Percentiles rank a stretch among this genome's conserved stretches.
Evolutionary conservation across 1,140 invertebrate species (phyloP).

Genomic region (Acromyrmex echinatior): DNA sequence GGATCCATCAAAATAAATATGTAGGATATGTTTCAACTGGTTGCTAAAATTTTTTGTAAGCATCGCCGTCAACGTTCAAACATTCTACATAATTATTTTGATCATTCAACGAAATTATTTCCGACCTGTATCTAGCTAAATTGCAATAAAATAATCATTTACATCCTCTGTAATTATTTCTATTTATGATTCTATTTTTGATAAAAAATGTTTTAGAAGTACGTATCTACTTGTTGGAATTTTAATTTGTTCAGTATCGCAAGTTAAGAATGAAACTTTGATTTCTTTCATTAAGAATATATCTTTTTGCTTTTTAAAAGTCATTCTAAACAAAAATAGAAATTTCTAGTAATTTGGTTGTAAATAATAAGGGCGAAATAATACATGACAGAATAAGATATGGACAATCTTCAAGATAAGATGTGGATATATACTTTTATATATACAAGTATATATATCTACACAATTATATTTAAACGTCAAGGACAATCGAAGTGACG

Average conservation of each 20-base stretch:
- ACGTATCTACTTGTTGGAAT: background rate
- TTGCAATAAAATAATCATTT: background rate
- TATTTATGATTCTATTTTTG: background rate
- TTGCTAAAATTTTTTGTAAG: too few relatives aligned
- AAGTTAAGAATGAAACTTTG: background rate
- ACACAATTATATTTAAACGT: slow-evolving; percentile 38
- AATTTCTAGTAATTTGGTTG: background rate
- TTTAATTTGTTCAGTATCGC: background rate
- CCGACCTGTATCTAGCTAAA: too few relatives aligned
- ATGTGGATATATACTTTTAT: background rate
- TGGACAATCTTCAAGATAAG: background rate
- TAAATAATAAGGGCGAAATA: background rate
- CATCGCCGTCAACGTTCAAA: too few relatives aligned
- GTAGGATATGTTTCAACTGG: too few relatives aligned
- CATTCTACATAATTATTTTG: too few relatives aligned
- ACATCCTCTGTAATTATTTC: background rate
- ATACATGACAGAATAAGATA: background rate
- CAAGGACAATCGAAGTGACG: slow-evolving; percentile 29
- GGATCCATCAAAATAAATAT: too few relatives aligned
- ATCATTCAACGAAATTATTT: too few relatives aligned
- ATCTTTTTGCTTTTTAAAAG: background rate
- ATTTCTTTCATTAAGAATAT: background rate
- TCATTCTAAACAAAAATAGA: background rate
- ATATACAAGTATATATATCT: too few relatives aligned
- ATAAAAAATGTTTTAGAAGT: background rate